phyloP scores from a whole-genome alignment of 2,797 vertebrate genomes.

The Silurus aristotelis region DNA sequence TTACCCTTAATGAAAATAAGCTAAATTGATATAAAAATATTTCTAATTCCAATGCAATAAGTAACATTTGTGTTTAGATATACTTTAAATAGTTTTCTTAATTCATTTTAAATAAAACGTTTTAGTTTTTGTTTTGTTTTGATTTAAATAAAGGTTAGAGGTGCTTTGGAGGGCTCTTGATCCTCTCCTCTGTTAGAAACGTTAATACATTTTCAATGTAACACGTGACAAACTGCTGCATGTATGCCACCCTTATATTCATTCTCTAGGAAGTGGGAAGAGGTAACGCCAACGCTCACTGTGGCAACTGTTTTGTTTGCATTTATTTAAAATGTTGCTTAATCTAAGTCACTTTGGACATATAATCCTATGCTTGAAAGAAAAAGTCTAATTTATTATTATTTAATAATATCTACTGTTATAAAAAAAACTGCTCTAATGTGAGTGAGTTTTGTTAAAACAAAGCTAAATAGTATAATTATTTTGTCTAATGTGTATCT shows the following conservation, averaged over 20 bases:
- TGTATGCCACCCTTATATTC: background rate
- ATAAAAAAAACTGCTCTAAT: background rate
- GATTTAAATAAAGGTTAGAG: background rate
- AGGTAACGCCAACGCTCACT: background rate
- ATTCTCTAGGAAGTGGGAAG: background rate
- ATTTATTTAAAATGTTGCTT: background rate
- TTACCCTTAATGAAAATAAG: conserved; percentile 1
- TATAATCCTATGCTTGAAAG: background rate
- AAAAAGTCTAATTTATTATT: background rate
- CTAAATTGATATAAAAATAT: background rate
- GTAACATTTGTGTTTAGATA: conserved; percentile 9
- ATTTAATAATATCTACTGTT: background rate
- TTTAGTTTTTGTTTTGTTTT: background rate
- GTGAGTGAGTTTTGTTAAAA: background rate
- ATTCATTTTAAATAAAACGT: background rate
- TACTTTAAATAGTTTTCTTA: background rate
- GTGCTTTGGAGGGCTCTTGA: background rate
- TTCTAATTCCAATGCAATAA: background rate
- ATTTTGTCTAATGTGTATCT: background rate
- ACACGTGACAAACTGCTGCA: background rate
- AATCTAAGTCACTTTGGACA: background rate
- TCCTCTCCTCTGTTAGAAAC: background rate
- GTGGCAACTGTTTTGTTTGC: conserved; percentile 48
- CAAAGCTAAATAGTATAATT: background rate
- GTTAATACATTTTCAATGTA: background rate